phyloP scores from a whole-genome alignment of 2,113 vertebrate species.

The Cranoglanis bouderius region DNA sequence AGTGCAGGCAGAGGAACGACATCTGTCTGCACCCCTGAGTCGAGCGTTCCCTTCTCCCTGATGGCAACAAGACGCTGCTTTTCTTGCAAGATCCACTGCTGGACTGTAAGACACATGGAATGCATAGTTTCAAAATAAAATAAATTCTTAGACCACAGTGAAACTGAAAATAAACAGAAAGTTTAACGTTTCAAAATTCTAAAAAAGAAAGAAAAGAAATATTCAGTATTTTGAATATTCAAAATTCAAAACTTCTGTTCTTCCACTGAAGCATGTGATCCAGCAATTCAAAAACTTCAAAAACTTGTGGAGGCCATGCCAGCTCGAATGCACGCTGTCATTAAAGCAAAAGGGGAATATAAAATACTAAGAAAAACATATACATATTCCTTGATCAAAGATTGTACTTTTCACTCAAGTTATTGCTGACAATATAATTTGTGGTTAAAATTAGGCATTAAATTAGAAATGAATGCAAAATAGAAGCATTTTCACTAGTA shows the following conservation, averaged over 20 bases:
- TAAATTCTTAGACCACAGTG: not conserved
- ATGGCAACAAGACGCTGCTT: conserved; percentile 70
- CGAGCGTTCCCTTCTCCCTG: conserved; percentile 71
- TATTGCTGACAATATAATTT: not conserved
- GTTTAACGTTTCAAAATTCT: not conserved
- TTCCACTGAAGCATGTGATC: not conserved
- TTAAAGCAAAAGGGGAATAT: not conserved
- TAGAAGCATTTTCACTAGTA: not conserved
- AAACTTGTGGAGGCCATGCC: not conserved
- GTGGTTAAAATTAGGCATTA: not conserved
- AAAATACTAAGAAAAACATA: not conserved
- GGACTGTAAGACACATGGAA: conserved; percentile 74
- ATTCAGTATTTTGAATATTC: not conserved
- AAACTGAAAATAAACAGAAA: not conserved
- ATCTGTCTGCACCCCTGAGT: conserved; percentile 79
- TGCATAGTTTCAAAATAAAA: not conserved
- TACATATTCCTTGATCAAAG: not conserved
- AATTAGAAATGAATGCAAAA: not conserved
- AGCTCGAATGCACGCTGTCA: not conserved
- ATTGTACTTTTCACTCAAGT: not conserved
- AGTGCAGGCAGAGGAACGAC: conserved; percentile 38
- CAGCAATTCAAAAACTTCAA: too few relatives aligned
- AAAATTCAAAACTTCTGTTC: not conserved
- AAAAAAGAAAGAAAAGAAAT: not conserved
- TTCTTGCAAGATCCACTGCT: conserved; percentile 83